Conservation (phyloP, 2,797 vertebrate genomes). For the Bradypodion ventrale region DNA sequence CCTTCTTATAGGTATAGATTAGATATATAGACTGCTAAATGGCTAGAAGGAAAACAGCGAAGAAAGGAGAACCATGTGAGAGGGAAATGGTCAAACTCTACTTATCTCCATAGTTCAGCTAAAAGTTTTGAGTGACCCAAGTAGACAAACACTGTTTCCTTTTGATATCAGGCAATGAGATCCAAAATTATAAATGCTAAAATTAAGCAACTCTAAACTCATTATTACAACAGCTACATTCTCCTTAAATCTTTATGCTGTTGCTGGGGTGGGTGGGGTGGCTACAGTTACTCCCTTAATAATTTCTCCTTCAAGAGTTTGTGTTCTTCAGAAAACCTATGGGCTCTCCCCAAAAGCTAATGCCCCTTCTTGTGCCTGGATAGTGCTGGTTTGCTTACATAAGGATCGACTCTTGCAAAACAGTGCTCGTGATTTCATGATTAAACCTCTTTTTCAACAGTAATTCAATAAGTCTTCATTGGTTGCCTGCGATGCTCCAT, state of each 20-base stretch:
- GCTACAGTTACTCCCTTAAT: background rate
- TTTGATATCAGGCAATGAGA: background rate
- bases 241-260: background rate
- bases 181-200: no score
- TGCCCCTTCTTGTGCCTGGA: background rate
- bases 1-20: no score
- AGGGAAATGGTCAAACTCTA: no score
- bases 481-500: no score
- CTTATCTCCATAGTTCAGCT: no score
- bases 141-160: background rate
- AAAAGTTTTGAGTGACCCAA: background rate
- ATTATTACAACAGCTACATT: background rate
- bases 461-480: no score
- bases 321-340: background rate
- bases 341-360: no score
- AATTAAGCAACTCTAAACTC: background rate
- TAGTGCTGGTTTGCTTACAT: background rate
- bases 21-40: background rate
- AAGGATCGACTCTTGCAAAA: background rate
- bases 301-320: background rate
- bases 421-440: background rate
- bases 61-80: background rate
- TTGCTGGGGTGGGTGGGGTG: background rate
- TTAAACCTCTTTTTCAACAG: no score
- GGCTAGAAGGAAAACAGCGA: background rate